Conservation (phyloP, 2,888 invertebrate species). For the Troilus luridus region DNA sequence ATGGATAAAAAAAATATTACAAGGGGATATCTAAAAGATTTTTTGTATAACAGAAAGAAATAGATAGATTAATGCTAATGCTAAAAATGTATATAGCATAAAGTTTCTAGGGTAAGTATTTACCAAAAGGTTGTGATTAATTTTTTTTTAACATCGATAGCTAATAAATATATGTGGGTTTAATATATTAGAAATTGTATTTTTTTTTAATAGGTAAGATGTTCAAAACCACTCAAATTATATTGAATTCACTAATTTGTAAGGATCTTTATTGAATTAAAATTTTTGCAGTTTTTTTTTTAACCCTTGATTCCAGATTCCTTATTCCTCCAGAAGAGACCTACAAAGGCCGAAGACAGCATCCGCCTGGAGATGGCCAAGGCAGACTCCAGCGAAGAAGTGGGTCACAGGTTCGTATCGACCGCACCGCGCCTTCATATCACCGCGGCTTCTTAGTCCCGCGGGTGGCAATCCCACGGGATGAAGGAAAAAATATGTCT, state of each 20-base stretch:
- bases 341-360: background rate
- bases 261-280: background rate
- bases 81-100: too few species aligned
- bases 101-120: too few species aligned
- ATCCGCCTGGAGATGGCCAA: constrained; percentile 22
- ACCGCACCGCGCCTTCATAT: constrained; percentile 41
- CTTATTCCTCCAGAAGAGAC: background rate
- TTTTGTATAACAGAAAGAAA: too few species aligned
- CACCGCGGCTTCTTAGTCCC: constrained; percentile 43
- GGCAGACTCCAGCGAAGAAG: constrained; percentile 42
- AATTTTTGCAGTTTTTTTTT: background rate
- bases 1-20: too few species aligned
- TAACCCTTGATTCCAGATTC: background rate
- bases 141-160: too few species aligned
- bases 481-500: background rate
- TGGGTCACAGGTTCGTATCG: constrained; percentile 48
- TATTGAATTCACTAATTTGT: background rate
- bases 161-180: too few species aligned
- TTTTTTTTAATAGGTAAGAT: too few species aligned
- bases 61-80: too few species aligned
- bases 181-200: too few species aligned
- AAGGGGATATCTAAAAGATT: too few species aligned
- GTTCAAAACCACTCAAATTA: background rate
- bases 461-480: constrained; percentile 20
- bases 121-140: too few species aligned